A percentile compares a stretch with the other conserved stretches of the same genome.
Evolutionary conservation across 1,140 invertebrate genomes (phyloP).

Genomic region (Coptotermes formosanus): DNA sequence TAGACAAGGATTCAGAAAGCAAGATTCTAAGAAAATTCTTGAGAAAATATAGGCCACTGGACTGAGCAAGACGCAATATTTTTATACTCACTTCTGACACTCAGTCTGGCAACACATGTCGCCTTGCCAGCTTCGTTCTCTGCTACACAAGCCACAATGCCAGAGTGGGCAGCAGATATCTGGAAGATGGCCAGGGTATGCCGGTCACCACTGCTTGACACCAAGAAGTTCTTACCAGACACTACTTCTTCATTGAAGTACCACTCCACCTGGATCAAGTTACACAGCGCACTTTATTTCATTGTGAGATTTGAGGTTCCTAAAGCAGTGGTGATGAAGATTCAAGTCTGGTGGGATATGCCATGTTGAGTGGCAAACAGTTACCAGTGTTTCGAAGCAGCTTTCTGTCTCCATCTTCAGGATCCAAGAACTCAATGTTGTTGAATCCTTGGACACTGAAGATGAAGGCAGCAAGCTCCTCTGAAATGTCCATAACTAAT

Average conservation of each 20-base stretch:
- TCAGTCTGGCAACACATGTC: conserved; percentile 59
- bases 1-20: not conserved
- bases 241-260: conserved; percentile 68
- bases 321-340: not conserved
- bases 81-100: conserved; percentile 13
- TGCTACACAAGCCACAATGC: conserved; percentile 69
- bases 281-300: not conserved
- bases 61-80: not conserved
- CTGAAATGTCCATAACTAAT: too few species aligned
- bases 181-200: conserved; percentile 67
- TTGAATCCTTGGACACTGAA: too few species aligned
- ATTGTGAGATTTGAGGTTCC: not conserved
- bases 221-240: conserved; percentile 66
- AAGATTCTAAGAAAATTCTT: not conserved
- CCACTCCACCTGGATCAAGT: conserved; percentile 62
- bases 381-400: too few species aligned
- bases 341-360: too few species aligned
- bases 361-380: too few species aligned
- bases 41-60: not conserved
- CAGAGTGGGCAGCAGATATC: conserved; percentile 56
- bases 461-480: too few species aligned
- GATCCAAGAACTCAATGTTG: too few species aligned
- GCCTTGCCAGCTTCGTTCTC: conserved; percentile 73
- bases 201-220: conserved; percentile 67
- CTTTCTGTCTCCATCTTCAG: too few species aligned